Base-by-base conservation (phyloP, 2,113 vertebrate species). In the Lucifuga dentata region DNA sequence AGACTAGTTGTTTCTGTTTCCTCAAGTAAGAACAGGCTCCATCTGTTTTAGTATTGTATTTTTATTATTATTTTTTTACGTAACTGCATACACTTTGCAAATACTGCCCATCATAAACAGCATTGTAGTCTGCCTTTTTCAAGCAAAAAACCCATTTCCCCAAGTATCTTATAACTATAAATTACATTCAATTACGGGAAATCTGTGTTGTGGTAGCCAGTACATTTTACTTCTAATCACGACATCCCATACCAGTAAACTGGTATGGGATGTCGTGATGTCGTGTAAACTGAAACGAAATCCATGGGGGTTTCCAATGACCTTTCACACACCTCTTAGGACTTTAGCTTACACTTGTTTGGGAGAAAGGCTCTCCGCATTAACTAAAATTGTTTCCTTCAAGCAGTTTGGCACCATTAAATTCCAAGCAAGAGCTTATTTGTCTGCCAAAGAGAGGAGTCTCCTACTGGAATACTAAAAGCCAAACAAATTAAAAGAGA, bases 401-500 rank as follows among this genome's bases (percentile, higher is more conserved):
- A 65, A 78, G 75, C 50, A 64, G 35, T 78, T 68, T 87, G 80
- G 78, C 68, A 73, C 21, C 32, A n/a, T 77, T 24, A 62, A 60
- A 59, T 13, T 40, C 56, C 40, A 16, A 62, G 59, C 63, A 38
- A n/a, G 41, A 38, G 62, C 16, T 72, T 36, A 50, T 58, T 70
- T 53, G 15, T 58, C 55, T 87, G 79, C 78, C 84, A 87, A 76
- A 50, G 48, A 80, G 69, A 86, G 48, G 56, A 75, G 63, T 67
- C 59, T 74, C 70, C 41, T 71, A 70, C 48, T 68, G 74, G 80
- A 83, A 76, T 48, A 60, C 50, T 59, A 55, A 83, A 86, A 81
- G 45, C 71, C 66, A 80, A 81, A 82, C 72, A 79, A 85, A 88
- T 80, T 62, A 84, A 81, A 88, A 72, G 63, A 68, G 57, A 84